Evolutionary conservation across 2,888 invertebrate genomes (phyloP), one percentile per base, ranked within the genome.

Genomic region (Ypsolopha sequella): DNA sequence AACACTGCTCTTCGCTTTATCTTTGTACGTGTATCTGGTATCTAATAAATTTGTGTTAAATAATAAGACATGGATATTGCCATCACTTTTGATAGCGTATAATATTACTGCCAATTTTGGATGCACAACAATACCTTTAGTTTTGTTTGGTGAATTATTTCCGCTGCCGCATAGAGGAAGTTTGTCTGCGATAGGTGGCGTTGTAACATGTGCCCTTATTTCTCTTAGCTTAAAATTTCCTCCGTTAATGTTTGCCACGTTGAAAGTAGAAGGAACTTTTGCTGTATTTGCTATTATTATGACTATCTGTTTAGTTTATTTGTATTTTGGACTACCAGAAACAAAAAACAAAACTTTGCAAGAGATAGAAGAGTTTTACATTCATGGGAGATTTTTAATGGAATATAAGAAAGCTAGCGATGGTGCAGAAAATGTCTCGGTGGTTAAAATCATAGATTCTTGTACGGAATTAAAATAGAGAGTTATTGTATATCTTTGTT

Each of bases 31-130:
- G 2, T 73, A 66, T 41, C 56, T 78, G 41, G 59, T 55, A 6
- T 58, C 65, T 10, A 58, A 52, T 38, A 58, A 52, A 0, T 53
- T 66, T 0, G 58, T 76, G 13, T 53, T 71, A 0, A 63, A 60
- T 7, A 60, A 63, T 2, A 60, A 57, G 13, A 38, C 63, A 0
- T 69, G 66, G 66, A 58, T 78, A 51, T 65, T 76, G 1, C 54
- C 73, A 36, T 44, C 57, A 0, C 45, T 80, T 7, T 72, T 77
- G 33, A 60, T 64, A 1, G 24, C 65, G 1, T 79, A 70, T 53
- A 75, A 76, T 47, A 59, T 76, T 14, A 54, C 76, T 13, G 64
- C 64, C 0, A 81, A 79, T 56, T 64, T 79, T 13, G 81, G 80
- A 1, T 74, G 76, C 49, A 70, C 75, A 6, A 68, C 77, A 1